These are phyloP conservation scores for Hydriomena furcata DNA, from an alignment of 2,888 invertebrate genomes.

Conservation along the genomic window DNA sequence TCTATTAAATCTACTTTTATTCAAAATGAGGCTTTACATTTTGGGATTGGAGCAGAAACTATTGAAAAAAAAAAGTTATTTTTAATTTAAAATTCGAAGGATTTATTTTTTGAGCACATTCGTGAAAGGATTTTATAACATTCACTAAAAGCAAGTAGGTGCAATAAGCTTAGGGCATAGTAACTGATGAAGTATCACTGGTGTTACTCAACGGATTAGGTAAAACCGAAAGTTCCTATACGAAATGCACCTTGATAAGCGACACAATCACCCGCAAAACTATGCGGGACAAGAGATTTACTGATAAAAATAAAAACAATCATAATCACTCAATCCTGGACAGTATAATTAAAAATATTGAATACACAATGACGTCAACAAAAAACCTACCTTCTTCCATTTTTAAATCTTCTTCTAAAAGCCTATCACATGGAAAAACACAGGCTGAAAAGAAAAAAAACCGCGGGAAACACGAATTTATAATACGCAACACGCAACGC, in stretches of 20 bases:
- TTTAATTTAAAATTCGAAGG: no score
- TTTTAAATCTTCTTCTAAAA: slow-evolving; percentile 21
- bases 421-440: slow-evolving; percentile 32
- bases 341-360: no score
- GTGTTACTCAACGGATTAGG: not conserved
- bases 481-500: slow-evolving; percentile 37
- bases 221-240: not conserved
- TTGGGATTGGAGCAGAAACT: no score
- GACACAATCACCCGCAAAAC: not conserved
- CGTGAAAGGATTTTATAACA: no score
- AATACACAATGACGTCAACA: not conserved
- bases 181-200: no score
- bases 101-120: no score
- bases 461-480: slow-evolving; percentile 44
- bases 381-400: slow-evolving; percentile 50
- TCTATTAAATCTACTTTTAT: no score
- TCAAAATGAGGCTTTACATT: no score
- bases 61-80: no score
- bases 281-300: slow-evolving; percentile 10
- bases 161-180: no score
- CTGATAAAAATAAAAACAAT: slow-evolving; percentile 17
- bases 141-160: no score
- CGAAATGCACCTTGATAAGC: slow-evolving; percentile 33
- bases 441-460: slow-evolving; percentile 32
- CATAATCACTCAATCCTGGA: not conserved